Evolutionary conservation across 2,888 invertebrate species (phyloP).

Genomic region (Lobophora halterata): DNA sequence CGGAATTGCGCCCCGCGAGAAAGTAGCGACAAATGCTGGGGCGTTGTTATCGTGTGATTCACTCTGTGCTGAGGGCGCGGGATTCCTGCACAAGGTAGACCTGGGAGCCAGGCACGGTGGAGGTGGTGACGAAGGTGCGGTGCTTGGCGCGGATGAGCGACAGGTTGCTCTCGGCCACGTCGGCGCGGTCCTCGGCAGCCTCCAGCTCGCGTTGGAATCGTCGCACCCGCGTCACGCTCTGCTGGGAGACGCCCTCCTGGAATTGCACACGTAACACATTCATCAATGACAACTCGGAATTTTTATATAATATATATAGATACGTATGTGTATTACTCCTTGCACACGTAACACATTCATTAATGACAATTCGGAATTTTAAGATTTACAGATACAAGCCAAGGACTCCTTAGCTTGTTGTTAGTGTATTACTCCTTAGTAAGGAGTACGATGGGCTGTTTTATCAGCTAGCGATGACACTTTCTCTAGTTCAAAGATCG

Average conservation of each 20-base stretch:
- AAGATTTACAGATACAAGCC: too few species aligned
- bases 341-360: too few species aligned
- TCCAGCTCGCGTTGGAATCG: slow-evolving; percentile 99
- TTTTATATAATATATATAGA: too few species aligned
- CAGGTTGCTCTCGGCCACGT: slow-evolving; percentile 96
- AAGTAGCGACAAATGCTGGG: slow-evolving; percentile 70
- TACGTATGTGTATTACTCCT: too few species aligned
- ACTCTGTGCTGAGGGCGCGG: slow-evolving; percentile 82
- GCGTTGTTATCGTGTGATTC: slow-evolving; percentile 54
- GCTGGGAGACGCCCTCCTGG: slow-evolving; percentile 95
- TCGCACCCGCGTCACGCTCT: slow-evolving; percentile 96
- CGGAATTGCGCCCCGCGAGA: slow-evolving; percentile 75
- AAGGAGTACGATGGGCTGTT: too few species aligned
- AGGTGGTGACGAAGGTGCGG: slow-evolving; percentile 98
- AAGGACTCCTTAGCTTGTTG: too few species aligned
- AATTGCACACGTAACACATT: slow-evolving; percentile 30
- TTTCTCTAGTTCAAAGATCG: too few species aligned
- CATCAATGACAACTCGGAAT: too few species aligned
- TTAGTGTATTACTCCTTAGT: too few species aligned
- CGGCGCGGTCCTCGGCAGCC: slow-evolving; percentile 98
- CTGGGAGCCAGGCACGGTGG: slow-evolving; percentile 94
- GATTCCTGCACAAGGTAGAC: slow-evolving; percentile 95
- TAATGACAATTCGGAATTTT: too few species aligned
- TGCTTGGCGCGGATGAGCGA: slow-evolving; percentile 98
- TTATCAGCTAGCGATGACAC: too few species aligned